Base-by-base conservation (phyloP, 2,888 invertebrate genomes). In the Magallana nippona region DNA sequence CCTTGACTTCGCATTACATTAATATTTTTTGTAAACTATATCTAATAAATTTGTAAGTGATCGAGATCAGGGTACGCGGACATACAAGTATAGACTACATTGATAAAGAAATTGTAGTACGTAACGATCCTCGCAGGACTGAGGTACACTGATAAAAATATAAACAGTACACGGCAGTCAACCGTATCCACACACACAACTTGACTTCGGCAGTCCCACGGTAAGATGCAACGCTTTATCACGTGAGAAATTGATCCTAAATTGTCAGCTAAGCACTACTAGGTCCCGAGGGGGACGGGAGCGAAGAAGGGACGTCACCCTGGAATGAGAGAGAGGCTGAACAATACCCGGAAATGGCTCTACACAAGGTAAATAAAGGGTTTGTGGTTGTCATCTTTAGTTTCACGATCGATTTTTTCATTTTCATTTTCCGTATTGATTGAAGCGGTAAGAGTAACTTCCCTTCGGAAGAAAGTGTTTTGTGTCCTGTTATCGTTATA, bases 171-270 rank as follows among this genome's bases (percentile, higher is more conserved):
- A 27, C 13, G 32, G 32, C 71, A 71, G 27, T 71, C 71, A 71
- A 32, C 71, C 71, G 71, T 71, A 71, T 71, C 71, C 27, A 27
- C 71, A 71, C 22, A 71, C 27, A 44, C 10, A 27, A 22, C 44
- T 44, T 60, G 71, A 71, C 71, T 71, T 15, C 27, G 19, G 71
- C 27, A 71, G 27, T 32, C 27, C 27, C 22, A 11, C 27, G 10
- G 22, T 11, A 71, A 71, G 71, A 71, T 71, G 71, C 32, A 71
- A 15, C 15, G 27, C 2, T 15, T 11, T 71, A 22, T 71, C 71
- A 71, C 71, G 71, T 71, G 27, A 71, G 71, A 71, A 71, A 71
- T 71, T 71, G 71, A 71, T 71, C 71, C 44, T 44, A 5, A 11
- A 71, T 71, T 32, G 71, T 71, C 71, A 27, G 71, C 27, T 71